Base-by-base conservation (phyloP, 2,113 vertebrate species). In the Hyperoodon ampullatus region DNA sequence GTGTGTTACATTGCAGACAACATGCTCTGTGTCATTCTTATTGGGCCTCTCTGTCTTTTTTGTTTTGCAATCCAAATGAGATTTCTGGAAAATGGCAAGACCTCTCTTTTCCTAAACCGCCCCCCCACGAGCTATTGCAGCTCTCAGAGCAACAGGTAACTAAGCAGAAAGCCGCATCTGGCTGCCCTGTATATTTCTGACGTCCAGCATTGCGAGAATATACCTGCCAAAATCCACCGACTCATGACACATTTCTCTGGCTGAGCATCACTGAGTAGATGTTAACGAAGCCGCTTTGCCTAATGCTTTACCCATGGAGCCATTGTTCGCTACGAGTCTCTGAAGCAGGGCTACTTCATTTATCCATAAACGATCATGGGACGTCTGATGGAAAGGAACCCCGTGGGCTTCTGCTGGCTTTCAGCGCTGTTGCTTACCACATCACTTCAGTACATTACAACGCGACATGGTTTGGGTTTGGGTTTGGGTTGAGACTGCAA, bases 121-220 rank as follows among this genome's bases (percentile, higher is more conserved):
- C 53, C 53, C 53, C 53, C 97, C 98, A 98, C 98, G 93, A 97
- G 98, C 97, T 97, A 87, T 98, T 98, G 98, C 98, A 98, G 98
- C 98, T 98, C 98, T 98, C 97, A 99, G 98, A 99, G 98, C 98
- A 97, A 98, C 98, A 99, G 99, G 99, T 99, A 99, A 99, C 98
- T 98, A 11, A 2, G 42, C 95, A 95, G 97, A 66, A 95, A 95
- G 98, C 97, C 94, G 15, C 14, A 11, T 92, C 84, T 77, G 97
- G 98, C 98, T 98, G 97, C 95, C 96, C 96, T 82, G 71, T 90
- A 35, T 55, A 65, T 86, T 83, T 78, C 61, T 80, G 97, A 96
- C 84, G 98, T 94, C 95, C 97, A 94, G 97, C 98, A 96, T 97
- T 90, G 95, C 94, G 30, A 95, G 92, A 86, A 26, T 44, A 26